These are phyloP conservation scores for Andrena dorsata DNA, from an alignment of 2,888 invertebrate species.

Conservation along the genomic window DNA sequence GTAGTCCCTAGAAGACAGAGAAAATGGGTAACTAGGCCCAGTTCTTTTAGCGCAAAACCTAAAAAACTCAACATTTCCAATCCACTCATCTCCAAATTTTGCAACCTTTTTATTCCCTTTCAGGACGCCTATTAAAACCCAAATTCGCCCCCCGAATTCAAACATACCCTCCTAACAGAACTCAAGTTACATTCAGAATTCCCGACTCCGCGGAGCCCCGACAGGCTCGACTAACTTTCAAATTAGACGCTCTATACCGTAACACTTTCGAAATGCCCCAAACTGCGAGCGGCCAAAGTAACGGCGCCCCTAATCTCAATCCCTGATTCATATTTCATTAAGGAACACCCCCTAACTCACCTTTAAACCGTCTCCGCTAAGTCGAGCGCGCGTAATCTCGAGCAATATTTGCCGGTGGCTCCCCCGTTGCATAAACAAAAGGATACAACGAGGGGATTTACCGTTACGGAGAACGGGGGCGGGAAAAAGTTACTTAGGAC, in stretches of 20 bases:
- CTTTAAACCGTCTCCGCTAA: constrained; percentile 70
- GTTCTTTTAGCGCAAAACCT: too few relatives aligned
- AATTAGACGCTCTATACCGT: not conserved
- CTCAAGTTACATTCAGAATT: not conserved
- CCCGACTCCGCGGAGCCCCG: not conserved
- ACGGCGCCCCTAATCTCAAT: constrained; percentile 9
- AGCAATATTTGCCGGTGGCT: constrained; percentile 19
- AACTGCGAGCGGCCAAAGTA: constrained; percentile 72
- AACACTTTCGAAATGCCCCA: too few relatives aligned
- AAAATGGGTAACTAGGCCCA: too few relatives aligned
- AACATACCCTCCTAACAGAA: not conserved
- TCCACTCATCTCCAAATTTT: too few relatives aligned
- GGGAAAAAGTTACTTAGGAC: constrained; percentile 40
- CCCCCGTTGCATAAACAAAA: constrained; percentile 43
- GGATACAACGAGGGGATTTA: constrained; percentile 39
- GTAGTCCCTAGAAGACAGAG: too few relatives aligned
- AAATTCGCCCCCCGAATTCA: too few relatives aligned
- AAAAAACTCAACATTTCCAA: too few relatives aligned
- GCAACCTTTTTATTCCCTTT: too few relatives aligned
- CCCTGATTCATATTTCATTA: constrained; percentile 26
- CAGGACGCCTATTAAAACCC: too few relatives aligned
- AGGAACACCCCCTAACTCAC: constrained; percentile 54
- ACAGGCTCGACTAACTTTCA: not conserved
- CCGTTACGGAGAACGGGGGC: not conserved
- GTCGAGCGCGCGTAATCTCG: constrained; percentile 45